Conservation (phyloP, 2,113 vertebrate genomes). For the Parus major region DNA sequence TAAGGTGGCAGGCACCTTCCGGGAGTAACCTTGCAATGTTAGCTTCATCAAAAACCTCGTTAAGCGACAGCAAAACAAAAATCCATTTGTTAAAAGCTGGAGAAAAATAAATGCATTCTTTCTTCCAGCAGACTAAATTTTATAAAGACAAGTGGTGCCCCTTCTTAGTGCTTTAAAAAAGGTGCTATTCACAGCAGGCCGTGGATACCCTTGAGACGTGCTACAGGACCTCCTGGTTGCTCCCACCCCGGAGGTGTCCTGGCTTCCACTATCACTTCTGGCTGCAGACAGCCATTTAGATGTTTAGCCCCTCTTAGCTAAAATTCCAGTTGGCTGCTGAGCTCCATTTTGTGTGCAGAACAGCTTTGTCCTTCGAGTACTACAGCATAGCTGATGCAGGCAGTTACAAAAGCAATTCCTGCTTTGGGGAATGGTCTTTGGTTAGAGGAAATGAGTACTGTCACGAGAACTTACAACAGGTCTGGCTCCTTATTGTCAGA, state of each 20-base stretch:
- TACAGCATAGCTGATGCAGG: neutral
- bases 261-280: accelerated
- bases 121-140: neutral
- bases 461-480: neutral
- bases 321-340: neutral
- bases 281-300: neutral
- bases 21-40: accelerated
- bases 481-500: neutral
- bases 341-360: neutral
- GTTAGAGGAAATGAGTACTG: neutral
- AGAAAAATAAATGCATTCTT: neutral
- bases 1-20: neutral
- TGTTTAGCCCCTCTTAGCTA: neutral
- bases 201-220: accelerated
- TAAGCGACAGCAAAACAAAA: neutral
- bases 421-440: neutral
- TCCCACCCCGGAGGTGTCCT: neutral
- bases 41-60: neutral
- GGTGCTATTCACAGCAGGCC: neutral
- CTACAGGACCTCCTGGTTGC: neutral
- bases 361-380: neutral
- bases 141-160: too few species aligned
- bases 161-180: neutral
- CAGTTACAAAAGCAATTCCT: neutral
- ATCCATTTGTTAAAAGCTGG: neutral